Conservation (phyloP, 64 coral and sea anemone genomes). For the Dendrophyllia cribrosa region DNA sequence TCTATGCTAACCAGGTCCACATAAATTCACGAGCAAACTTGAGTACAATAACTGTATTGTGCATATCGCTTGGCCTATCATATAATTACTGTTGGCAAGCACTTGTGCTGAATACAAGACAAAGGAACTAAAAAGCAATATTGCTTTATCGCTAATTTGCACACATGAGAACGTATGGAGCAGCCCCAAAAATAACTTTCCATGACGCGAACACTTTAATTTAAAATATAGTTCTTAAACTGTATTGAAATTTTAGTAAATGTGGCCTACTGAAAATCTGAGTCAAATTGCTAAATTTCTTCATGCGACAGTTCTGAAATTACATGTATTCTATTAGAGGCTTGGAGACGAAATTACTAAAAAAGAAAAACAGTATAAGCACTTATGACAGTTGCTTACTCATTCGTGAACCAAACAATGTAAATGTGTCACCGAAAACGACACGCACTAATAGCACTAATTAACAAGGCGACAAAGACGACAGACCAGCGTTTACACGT, state of each 20-base stretch:
- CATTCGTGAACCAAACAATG: conserved; percentile 36
- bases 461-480: conserved; percentile 31
- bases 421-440: conserved; percentile 36
- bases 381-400: conserved; percentile 12
- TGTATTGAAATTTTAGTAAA: not conserved
- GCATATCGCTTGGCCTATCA: not conserved
- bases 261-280: not conserved
- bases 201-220: not conserved
- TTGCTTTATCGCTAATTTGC: conserved; percentile 29
- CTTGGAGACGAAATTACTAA: not conserved
- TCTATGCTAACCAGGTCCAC: not conserved
- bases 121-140: conserved; percentile 25
- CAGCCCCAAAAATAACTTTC: not conserved
- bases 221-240: not conserved
- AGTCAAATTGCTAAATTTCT: not conserved
- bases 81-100: conserved; percentile 13
- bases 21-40: not conserved
- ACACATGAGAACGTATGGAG: not conserved
- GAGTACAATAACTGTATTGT: not conserved
- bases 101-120: conserved; percentile 16
- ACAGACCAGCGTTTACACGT: not conserved
- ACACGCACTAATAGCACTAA: conserved; percentile 38
- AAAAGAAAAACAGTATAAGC: conserved; percentile 24
- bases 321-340: not conserved
- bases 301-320: not conserved